These are phyloP conservation scores for Scartelaos histophorus DNA, from an alignment of 2,113 vertebrate species.

Conservation along the genomic window DNA sequence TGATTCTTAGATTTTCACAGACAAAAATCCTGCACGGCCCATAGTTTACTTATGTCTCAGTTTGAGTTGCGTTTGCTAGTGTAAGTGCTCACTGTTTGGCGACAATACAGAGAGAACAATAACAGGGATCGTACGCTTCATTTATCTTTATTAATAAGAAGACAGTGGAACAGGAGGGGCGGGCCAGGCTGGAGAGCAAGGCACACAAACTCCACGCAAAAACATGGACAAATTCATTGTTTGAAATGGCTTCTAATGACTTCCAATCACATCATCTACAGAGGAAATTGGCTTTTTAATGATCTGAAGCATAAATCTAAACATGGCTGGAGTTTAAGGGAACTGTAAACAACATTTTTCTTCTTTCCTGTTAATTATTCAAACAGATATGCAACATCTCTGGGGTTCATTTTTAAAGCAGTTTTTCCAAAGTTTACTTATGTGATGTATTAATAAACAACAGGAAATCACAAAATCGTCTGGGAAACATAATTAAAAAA, in stretches of 20 bases:
- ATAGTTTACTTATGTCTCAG: constrained; percentile 11
- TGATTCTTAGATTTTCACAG: not conserved
- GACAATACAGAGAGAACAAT: constrained; percentile 25
- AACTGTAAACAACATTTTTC: not conserved
- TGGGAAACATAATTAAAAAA: not conserved
- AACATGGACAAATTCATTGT: constrained; percentile 30
- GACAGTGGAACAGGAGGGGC: constrained; percentile 2
- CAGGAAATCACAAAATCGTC: not conserved
- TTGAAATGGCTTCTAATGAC: constrained; percentile 35
- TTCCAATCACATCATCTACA: constrained; percentile 27
- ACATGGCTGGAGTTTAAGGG: not conserved
- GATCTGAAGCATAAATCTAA: constrained; percentile 27
- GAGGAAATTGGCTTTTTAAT: constrained; percentile 45
- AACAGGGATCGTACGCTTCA: constrained; percentile 38
- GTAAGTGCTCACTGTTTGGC: constrained; percentile 30
- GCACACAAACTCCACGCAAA: constrained; percentile 18
- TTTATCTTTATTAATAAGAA: constrained; percentile 71
- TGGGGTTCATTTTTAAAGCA: not conserved
- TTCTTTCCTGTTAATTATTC: not conserved
- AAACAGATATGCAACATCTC: not conserved
- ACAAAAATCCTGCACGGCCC: constrained; percentile 6
- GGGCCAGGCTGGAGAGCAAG: constrained; percentile 19
- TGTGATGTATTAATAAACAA: not conserved
- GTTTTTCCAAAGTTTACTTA: not conserved
- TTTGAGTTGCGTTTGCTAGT: constrained; percentile 14